phyloP scores from a whole-genome alignment of 2,888 invertebrate genomes.

The Campopleginae sp. region DNA sequence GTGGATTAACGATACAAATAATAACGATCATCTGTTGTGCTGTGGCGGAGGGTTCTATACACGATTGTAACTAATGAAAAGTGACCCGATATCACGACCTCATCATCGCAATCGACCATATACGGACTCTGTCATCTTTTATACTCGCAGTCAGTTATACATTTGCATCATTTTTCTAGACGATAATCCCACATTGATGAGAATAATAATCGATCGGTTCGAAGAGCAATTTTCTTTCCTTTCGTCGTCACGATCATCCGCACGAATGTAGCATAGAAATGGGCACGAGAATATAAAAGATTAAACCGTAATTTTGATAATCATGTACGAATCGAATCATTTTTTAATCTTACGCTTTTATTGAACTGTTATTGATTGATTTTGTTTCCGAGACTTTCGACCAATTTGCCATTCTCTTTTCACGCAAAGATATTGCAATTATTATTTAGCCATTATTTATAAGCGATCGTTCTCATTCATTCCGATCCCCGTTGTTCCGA shows the following conservation, averaged over 20 bases:
- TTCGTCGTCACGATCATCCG: conserved; percentile 58
- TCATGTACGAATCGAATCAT: conserved; percentile 44
- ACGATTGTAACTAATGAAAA: conserved; percentile 59
- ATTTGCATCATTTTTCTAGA: conserved; percentile 31
- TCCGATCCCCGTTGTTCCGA: background rate
- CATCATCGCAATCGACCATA: conserved; percentile 51
- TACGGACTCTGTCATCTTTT: conserved; percentile 45
- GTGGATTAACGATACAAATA: conserved; percentile 40
- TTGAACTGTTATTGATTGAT: background rate
- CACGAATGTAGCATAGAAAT: conserved; percentile 12
- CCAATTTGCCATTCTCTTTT: conserved; percentile 11
- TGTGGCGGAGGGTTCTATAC: conserved; percentile 31
- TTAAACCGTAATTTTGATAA: conserved; percentile 53
- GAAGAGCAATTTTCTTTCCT: conserved; percentile 53
- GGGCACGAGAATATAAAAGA: background rate
- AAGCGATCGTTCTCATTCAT: background rate
- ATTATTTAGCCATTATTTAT: background rate
- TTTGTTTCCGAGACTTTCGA: background rate
- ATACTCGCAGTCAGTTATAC: conserved; percentile 42
- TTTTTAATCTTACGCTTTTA: background rate
- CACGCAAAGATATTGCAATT: background rate
- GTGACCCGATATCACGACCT: conserved; percentile 50
- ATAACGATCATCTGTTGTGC: conserved; percentile 31
- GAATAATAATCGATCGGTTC: conserved; percentile 58
- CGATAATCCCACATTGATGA: conserved; percentile 49